These are phyloP conservation scores for Hyposoter didymator DNA, from an alignment of 2,888 invertebrate species.

Conservation along the genomic window DNA sequence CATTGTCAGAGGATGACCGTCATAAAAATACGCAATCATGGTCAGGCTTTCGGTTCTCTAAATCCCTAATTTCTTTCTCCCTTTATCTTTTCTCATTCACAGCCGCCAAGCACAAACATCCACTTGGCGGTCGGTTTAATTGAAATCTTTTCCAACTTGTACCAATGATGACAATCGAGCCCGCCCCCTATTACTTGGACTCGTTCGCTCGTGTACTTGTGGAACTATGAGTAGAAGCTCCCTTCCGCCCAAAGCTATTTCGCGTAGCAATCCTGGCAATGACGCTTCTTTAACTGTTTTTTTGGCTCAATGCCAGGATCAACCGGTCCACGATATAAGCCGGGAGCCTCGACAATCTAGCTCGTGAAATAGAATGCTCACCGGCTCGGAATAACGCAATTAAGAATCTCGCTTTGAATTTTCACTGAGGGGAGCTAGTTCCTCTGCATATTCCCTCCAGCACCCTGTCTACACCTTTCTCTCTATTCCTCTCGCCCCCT, in stretches of 20 bases:
- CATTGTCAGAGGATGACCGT: background rate
- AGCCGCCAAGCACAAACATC: conserved; percentile 75
- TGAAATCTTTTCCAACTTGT: conserved; percentile 75
- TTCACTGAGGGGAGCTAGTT: conserved; percentile 45
- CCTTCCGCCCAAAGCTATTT: conserved; percentile 63
- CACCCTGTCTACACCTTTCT: conserved; percentile 12
- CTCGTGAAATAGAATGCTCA: conserved; percentile 68
- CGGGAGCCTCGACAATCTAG: conserved; percentile 62
- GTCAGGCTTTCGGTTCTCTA: background rate
- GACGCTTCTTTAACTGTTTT: conserved; percentile 72
- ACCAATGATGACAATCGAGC: conserved; percentile 49
- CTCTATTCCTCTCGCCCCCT: background rate
- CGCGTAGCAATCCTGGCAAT: conserved; percentile 72
- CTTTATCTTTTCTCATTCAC: conserved; percentile 56
- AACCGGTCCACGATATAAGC: conserved; percentile 74
- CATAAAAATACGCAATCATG: background rate
- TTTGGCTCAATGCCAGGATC: conserved; percentile 75
- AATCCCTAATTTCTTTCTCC: conserved; percentile 40
- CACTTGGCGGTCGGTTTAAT: conserved; percentile 76
- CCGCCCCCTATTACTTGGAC: conserved; percentile 35
- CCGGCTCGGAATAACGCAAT: conserved; percentile 79
- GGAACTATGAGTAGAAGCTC: conserved; percentile 37
- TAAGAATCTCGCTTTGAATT: conserved; percentile 77
- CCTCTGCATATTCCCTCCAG: conserved; percentile 33
- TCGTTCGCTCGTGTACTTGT: conserved; percentile 44